These are phyloP conservation scores for Novumbra hubbsi DNA, from an alignment of 2,797 vertebrate species.

Conservation along the genomic window DNA sequence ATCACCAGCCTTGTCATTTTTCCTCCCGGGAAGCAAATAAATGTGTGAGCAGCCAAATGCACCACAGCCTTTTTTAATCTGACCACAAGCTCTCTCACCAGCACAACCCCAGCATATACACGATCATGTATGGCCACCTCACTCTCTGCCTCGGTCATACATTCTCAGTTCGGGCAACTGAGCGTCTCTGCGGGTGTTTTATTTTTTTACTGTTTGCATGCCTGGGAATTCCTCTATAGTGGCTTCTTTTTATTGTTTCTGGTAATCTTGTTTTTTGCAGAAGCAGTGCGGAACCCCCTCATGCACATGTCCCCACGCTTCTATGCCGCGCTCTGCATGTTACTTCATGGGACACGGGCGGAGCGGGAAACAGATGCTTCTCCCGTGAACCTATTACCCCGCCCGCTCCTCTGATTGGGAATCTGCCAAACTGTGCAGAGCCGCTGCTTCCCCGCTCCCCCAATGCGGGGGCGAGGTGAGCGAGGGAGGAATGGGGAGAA, in stretches of 20 bases:
- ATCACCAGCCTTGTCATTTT: conserved; percentile 42
- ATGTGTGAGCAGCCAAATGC: conserved; percentile 43
- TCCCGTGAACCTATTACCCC: conserved; percentile 74
- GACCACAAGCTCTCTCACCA: conserved; percentile 26
- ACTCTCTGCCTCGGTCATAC: neutral
- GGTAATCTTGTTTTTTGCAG: conserved; percentile 71
- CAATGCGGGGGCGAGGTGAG: conserved; percentile 23
- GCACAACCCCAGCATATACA: conserved; percentile 41
- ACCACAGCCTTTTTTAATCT: conserved; percentile 43
- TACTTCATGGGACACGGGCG: conserved; percentile 50
- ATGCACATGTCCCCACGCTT: conserved; percentile 14
- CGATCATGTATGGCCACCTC: neutral
- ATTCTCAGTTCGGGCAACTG: conserved; percentile 4
- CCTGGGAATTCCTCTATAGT: conserved; percentile 37
- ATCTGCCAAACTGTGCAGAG: conserved; percentile 64
- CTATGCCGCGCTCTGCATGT: conserved; percentile 16
- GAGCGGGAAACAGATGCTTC: conserved; percentile 68
- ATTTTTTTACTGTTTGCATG: neutral
- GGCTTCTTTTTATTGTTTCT: conserved; percentile 67
- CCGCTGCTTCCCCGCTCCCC: conserved; percentile 41
- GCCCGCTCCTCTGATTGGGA: conserved; percentile 66
- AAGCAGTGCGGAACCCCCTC: conserved; percentile 47
- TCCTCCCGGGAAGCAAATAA: conserved; percentile 40
- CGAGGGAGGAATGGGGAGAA: conserved; percentile 33
- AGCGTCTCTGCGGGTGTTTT: conserved; percentile 9